Conservation (phyloP, 2,113 vertebrate genomes). For the Neolamprologus longior region DNA sequence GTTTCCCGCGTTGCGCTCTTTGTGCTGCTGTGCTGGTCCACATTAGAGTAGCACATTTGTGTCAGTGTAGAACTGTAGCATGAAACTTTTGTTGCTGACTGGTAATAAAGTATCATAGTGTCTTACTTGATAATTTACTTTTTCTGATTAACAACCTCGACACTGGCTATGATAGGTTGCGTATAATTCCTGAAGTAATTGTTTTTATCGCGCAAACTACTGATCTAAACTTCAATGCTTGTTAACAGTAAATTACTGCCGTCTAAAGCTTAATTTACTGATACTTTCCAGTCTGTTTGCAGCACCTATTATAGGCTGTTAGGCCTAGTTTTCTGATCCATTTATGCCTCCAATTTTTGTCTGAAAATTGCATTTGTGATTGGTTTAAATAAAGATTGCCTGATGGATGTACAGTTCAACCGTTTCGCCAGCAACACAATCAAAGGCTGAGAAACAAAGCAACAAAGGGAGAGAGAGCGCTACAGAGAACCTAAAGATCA, state of each 20-base stretch:
- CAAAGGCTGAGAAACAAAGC: neutral
- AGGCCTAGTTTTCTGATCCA: neutral
- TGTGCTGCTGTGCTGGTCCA: neutral
- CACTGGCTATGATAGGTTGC: neutral
- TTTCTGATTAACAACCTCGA: neutral
- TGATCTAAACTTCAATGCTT: neutral
- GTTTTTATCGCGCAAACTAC: neutral
- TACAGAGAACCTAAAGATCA: conserved; percentile 1
- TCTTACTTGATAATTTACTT: neutral
- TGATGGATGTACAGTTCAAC: neutral
- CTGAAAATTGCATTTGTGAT: neutral
- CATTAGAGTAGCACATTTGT: neutral
- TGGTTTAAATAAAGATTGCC: neutral
- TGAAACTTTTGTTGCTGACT: neutral
- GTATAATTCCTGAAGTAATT: neutral
- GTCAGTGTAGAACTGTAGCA: neutral
- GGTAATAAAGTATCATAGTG: neutral
- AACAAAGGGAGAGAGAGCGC: neutral
- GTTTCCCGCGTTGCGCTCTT: neutral
- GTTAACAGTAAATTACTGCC: neutral
- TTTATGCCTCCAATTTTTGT: neutral
- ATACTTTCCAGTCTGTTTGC: neutral
- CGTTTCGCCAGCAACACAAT: neutral
- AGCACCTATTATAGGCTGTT: neutral
- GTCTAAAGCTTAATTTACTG: neutral